Evolutionary conservation across 1,140 invertebrate genomes (phyloP), one percentile per base, ranked within the genome.

Genomic region (Drosophila subobscura): DNA sequence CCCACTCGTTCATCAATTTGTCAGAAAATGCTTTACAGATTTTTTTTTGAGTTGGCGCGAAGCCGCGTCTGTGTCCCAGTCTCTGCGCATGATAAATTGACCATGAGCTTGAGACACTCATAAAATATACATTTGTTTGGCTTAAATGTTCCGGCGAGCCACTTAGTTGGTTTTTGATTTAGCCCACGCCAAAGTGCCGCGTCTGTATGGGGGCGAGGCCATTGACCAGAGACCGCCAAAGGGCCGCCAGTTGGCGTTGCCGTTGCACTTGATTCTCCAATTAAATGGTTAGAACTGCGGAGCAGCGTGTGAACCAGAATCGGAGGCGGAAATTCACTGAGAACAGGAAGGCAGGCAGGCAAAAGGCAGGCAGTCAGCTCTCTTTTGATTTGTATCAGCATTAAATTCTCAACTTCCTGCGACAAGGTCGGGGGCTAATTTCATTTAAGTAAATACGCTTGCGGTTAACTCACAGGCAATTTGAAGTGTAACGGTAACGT

Each of bases 111-210:
- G 74, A 66, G 79, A 63, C 68, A 73, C 70, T 74, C 71, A 74
- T 73, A 74, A 84, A 83, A 67, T 59, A 49, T 58, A 63, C 79
- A 81, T 81, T 81, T 68, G 74, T 81, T 64, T 66, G 75, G 68
- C 78, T 81, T 81, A 81, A 81, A 75, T 51, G 61, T 37, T 37
- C 72, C 72, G 49, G 71, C 42, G 72, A 65, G 79, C 72, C 80
- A 88, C 83, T 88, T 86, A 86, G 77, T 83, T 81, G 52, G 78
- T 56, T 80, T 27, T 77, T 88, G 83, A 88, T 88, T 66, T 66
- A 70, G 72, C 83, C 83, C 83, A 88, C 83, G 83, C 77, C 57
- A 66, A 50, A 47, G 57, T 46, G 25, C 61, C 59, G 33, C 54
- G 45, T 45, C 37, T 44, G 44, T 37, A 49, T 44, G 67, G 44